Base-by-base conservation (phyloP, 2,113 vertebrate genomes). In the Gallinago jamesoni region DNA sequence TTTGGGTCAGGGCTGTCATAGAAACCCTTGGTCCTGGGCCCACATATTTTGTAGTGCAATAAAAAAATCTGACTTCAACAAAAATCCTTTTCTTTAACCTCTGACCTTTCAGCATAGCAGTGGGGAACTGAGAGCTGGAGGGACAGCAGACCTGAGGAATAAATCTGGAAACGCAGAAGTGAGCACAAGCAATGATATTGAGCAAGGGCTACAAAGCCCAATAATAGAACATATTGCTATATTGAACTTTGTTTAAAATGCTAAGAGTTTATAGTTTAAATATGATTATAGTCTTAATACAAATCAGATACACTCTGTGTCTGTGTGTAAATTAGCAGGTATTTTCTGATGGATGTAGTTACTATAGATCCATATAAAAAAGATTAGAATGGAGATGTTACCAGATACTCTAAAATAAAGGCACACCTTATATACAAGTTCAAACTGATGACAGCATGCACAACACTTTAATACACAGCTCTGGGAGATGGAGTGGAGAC, bases 341-440 rank as follows among this genome's bases (percentile, higher is more conserved):
- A n/a, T 62, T 77, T 92, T 69, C 35, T 39, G 35, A 68, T 68
- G 15, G 86, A 21, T 86, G 21, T 4, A 56, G 14, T 53, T 90
- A 43, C 53, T 70, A 15, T 1, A 62, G n/a, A 59, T 4, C 13
- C 11, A 27, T 22, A n/a, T 37, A 17, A 15, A 66, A 67, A 43
- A 68, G 6, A 81, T 73, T 7, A 80, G 35, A 86, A 80, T 28
- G 23, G 50, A 62, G 45, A 73, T 45, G 14, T 27, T 84, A 24
- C 31, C 59, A 86, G 21, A 35, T 28, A 20, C n/a, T 57, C 35
- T 48, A 23, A 47, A 56, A 19, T 25, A 74, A 89, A 73, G 11
- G 14, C 35, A 35, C 0, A 1, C 1, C 1, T n/a, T 87, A 5
- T 52, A 20, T 28, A 24, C 11, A 72, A 55, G 22, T 59, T 87